Base-by-base conservation (phyloP, 2,797 vertebrate genomes). In the Clarias laeviceps region DNA sequence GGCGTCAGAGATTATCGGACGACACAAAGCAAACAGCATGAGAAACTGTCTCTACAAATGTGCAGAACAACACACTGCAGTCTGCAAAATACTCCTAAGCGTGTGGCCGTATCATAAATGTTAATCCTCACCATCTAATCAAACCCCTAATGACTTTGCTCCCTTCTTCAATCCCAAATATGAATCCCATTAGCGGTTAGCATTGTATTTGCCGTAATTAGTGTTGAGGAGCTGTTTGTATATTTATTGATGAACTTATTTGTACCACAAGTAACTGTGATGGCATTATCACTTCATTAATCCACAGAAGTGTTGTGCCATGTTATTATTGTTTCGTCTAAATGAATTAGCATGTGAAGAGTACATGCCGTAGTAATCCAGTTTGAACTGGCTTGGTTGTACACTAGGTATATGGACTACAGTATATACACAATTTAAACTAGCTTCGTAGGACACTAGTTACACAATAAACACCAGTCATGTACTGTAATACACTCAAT, bases 191-290 rank as follows among this genome's bases (percentile, higher is more conserved):
- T 82, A 86, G 64, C 78, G 45, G 29, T 82, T 77, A n/a, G 57
- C 77, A 70, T 65, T 77, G 66, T 81, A 82, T 18, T 54, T 81
- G 56, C 17, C 8, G 45, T 88, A 88, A 88, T 81, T 81, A 64
- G 73, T 18, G 66, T 72, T 82, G 73, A 84, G 82, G 45, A 79
- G 64, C 81, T 61, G 83, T 79, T 86, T 85, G 70, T 73, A 62
- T 78, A 32, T 82, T 78, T 66, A 84, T 45, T 76, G 82, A 81
- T 40, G 72, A 76, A 56, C 82, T 86, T n/a, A 69, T 32, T 27
- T 14, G 5, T 27, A 81, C 70, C 24, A 14, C 5, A 68, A 80
- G 74, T 70, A 78, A 34, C 57, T 29, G 20, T 61, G 34, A 84
- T 80, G 65, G 78, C 17, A 70, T 66, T 80, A 87, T 65, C 59